A percentile compares a stretch with the other conserved stretches of the same genome.
Evolutionary conservation across 2,797 vertebrate species (phyloP).

Genomic region (Gallinago stenura): DNA sequence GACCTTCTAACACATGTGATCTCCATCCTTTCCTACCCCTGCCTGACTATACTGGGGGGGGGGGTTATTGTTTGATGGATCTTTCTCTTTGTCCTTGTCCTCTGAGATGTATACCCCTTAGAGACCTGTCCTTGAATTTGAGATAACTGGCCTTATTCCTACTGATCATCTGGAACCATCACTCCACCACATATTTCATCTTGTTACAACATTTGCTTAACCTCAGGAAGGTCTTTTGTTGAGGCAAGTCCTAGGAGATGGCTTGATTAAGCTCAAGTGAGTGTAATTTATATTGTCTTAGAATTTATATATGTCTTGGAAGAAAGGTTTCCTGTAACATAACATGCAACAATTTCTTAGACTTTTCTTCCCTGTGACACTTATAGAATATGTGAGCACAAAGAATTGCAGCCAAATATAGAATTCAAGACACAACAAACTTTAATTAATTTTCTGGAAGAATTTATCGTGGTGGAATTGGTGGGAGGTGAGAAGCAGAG

Average conservation of each 20-base stretch:
- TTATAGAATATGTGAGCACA: not conserved
- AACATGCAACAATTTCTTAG: not conserved
- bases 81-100: not conserved
- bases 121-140: not conserved
- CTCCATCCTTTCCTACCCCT: not conserved
- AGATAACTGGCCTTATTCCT: not conserved
- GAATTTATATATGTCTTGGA: not conserved
- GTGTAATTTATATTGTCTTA: not conserved
- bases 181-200: not conserved
- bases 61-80: not conserved
- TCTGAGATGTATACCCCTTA: not conserved
- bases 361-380: not conserved
- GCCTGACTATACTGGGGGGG: rapidly evolving
- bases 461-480: not conserved
- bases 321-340: not conserved
- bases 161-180: not conserved
- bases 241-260: not conserved
- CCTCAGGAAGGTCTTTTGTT: not conserved
- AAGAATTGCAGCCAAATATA: conserved; percentile 2
- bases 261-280: not conserved
- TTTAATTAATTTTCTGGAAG: conserved; percentile 31
- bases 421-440: not conserved
- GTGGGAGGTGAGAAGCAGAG: conserved; percentile 8
- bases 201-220: not conserved
- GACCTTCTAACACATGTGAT: not conserved